Conservation (phyloP, 1,140 invertebrate species). For the Neodiprion fabricii region DNA sequence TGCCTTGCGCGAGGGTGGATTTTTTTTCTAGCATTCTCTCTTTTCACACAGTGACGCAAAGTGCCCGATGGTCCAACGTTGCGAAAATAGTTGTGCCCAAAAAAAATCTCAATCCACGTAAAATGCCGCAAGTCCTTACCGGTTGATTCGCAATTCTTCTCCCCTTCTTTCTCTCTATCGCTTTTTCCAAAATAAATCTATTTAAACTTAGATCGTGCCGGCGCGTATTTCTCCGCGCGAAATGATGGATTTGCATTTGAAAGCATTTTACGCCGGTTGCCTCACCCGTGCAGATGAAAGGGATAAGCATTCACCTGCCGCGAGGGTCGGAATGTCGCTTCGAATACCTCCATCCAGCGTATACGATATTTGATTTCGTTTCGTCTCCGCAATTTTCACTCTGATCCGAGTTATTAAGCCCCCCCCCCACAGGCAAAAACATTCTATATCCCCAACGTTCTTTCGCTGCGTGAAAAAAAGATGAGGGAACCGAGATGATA, state of each 20-base stretch:
- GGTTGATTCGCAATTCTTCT: not conserved
- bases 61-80: not conserved
- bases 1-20: not conserved
- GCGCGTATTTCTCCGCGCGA: not conserved
- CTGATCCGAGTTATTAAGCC: not conserved
- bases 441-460: not conserved
- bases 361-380: not conserved
- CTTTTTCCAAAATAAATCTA: slow-evolving; percentile 17
- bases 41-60: not conserved
- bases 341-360: not conserved
- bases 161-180: not conserved
- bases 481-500: no score
- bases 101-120: no score
- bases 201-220: not conserved
- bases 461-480: not conserved
- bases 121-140: not conserved
- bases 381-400: not conserved
- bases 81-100: not conserved
- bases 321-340: not conserved
- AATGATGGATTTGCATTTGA: slow-evolving; percentile 29
- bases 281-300: slow-evolving; percentile 8
- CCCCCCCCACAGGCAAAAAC: no score
- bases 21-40: slow-evolving; percentile 5
- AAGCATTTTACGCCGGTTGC: slow-evolving; percentile 9
- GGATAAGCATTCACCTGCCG: not conserved